These are phyloP conservation scores for Siniperca knerii DNA, from an alignment of 2,113 vertebrate species.

Conservation along the genomic window DNA sequence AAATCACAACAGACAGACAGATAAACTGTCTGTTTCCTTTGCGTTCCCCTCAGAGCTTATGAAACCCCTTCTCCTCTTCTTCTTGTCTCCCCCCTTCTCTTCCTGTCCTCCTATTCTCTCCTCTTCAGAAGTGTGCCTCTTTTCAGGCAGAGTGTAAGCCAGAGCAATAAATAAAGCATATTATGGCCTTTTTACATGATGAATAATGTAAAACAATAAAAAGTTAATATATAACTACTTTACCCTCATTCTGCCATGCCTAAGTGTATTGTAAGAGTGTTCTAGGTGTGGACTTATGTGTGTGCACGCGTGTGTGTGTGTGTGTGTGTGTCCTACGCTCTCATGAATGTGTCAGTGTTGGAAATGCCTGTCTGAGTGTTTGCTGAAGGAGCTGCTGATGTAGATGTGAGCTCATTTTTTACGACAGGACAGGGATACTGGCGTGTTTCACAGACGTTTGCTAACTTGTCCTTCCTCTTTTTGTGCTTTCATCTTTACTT, in stretches of 20 bases:
- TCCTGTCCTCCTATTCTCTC: conserved; percentile 49
- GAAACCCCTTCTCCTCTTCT: conserved; percentile 14
- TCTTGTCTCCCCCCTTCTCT: conserved; percentile 8
- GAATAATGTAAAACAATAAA: conserved; percentile 87
- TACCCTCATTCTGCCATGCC: conserved; percentile 82
- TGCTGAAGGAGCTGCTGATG: conserved; percentile 76
- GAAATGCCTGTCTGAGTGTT: conserved; percentile 77
- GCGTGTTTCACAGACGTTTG: conserved; percentile 67
- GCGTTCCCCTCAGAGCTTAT: conserved; percentile 53
- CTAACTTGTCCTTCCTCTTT: conserved; percentile 66
- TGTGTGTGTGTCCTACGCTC: conserved; percentile 13
- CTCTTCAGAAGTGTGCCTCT: conserved; percentile 64
- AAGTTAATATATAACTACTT: conserved; percentile 86
- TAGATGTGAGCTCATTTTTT: conserved; percentile 75
- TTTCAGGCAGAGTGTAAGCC: conserved; percentile 68
- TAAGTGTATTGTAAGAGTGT: conserved; percentile 78
- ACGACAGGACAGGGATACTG: conserved; percentile 71
- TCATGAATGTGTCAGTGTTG: conserved; percentile 70
- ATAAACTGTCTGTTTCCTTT: conserved; percentile 80
- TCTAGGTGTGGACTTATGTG: conserved; percentile 52
- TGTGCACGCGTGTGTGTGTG: conserved; percentile 10
- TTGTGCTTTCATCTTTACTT: conserved; percentile 66
- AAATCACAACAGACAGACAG: conserved; percentile 76
- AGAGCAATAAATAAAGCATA: conserved; percentile 83
- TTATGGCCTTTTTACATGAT: conserved; percentile 84